A percentile compares a stretch with the other conserved stretches of the same genome.
phyloP scores from a whole-genome alignment of 1,140 invertebrate species.

The Pseudachorutes palmiensis region DNA sequence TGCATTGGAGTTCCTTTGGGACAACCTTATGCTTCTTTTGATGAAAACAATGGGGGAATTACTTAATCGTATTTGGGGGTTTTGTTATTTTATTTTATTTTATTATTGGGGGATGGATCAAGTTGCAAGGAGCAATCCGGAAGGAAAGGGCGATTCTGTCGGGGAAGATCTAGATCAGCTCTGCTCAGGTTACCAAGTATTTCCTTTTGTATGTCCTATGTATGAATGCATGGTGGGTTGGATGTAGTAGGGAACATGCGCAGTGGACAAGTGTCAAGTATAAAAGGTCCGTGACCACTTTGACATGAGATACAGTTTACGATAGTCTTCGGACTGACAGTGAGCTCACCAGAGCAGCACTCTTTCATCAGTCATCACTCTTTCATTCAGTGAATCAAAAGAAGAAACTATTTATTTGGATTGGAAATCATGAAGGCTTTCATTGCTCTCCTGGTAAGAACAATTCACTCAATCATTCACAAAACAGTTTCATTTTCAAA shows the following conservation, averaged over 20 bases:
- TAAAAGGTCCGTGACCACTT: conserved; percentile 9
- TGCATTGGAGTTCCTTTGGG: background rate
- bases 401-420: conserved; percentile 1
- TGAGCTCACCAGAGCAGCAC: background rate
- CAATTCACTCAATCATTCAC: background rate
- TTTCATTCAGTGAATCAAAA: background rate
- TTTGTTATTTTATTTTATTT: too few species aligned
- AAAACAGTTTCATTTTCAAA: too few species aligned
- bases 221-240: too few species aligned
- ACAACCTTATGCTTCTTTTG: background rate
- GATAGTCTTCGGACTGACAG: conserved; percentile 11
- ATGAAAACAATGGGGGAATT: too few species aligned
- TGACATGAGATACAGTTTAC: conserved; percentile 2
- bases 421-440: conserved; percentile 7
- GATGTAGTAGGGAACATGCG: too few species aligned
- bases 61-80: too few species aligned
- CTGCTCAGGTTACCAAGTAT: background rate
- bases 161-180: conserved; percentile 3
- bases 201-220: too few species aligned
- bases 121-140: background rate
- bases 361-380: background rate
- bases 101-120: background rate
- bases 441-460: background rate
- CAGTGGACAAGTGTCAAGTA: background rate
- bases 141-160: background rate